Evolutionary conservation across 2,888 invertebrate species (phyloP).

Genomic region (Tholera decimalis): DNA sequence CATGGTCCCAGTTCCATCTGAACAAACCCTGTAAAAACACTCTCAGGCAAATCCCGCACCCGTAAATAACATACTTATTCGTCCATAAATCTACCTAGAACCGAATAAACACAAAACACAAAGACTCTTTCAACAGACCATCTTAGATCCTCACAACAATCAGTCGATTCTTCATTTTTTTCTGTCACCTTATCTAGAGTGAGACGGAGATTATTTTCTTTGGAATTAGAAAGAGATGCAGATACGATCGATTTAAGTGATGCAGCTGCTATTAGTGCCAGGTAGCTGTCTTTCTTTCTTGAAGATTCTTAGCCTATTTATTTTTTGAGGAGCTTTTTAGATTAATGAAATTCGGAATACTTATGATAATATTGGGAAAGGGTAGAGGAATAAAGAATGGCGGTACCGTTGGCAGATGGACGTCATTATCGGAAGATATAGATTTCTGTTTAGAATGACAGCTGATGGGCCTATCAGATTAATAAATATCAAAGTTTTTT

Average conservation of each 20-base stretch:
- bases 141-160: slow-evolving; percentile 53
- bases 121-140: slow-evolving; percentile 57
- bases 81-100: slow-evolving; percentile 52
- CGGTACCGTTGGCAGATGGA: slow-evolving; percentile 45
- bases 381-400: slow-evolving; percentile 38
- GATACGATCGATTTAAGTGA: slow-evolving; percentile 82
- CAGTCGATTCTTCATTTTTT: slow-evolving; percentile 64
- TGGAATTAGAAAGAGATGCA: slow-evolving; percentile 70
- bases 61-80: slow-evolving; percentile 51
- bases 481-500: slow-evolving; percentile 22
- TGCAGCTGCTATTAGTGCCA: slow-evolving; percentile 85
- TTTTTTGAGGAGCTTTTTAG: slow-evolving; percentile 73
- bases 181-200: slow-evolving; percentile 74
- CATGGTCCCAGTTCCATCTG: too few species aligned
- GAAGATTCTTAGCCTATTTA: slow-evolving; percentile 79
- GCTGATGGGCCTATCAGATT: slow-evolving; percentile 10
- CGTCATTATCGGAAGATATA: slow-evolving; percentile 15
- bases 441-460: slow-evolving; percentile 4
- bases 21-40: slow-evolving; percentile 16
- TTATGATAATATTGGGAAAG: slow-evolving; percentile 62
- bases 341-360: slow-evolving; percentile 60
- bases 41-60: slow-evolving; percentile 20
- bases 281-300: slow-evolving; percentile 78
- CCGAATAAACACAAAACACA: slow-evolving; percentile 60
- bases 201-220: slow-evolving; percentile 65